Conservation (phyloP, 23 tunicate genomes). For the Trididemnum miniatum region DNA sequence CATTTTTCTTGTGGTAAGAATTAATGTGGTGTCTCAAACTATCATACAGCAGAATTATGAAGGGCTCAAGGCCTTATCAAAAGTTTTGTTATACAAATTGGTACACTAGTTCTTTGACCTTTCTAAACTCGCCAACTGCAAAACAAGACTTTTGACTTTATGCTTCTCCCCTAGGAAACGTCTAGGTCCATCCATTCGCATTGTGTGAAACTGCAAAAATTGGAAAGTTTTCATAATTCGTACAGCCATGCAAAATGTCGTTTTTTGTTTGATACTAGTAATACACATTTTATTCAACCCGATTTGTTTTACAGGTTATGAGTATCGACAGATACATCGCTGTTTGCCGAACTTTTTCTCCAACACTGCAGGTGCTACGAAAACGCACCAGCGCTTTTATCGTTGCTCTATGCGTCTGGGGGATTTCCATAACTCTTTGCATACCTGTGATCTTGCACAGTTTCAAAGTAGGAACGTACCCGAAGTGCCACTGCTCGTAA, state of each 20-base stretch:
- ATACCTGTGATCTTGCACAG: conserved; percentile 70
- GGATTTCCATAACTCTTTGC: conserved; percentile 39
- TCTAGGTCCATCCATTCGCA: no score
- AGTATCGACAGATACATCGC: conserved; percentile 84
- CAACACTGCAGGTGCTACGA: conserved; percentile 43
- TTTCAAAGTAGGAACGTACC: conserved; percentile 41
- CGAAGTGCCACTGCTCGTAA: conserved; percentile 70
- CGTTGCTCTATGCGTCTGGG: conserved; percentile 54
- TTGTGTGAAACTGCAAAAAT: no score
- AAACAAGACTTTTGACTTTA: no score
- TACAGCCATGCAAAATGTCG: no score
- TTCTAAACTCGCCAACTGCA: no score
- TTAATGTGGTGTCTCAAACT: neutral
- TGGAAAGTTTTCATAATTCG: no score
- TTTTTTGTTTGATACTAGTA: no score
- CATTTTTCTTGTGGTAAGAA: neutral
- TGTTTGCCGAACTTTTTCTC: conserved; percentile 71
- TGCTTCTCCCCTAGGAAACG: no score
- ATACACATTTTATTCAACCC: no score
- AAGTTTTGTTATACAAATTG: neutral
- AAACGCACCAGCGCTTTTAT: conserved; percentile 37
- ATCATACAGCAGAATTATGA: neutral
- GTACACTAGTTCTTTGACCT: no score
- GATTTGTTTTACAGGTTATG: conserved; percentile 86
- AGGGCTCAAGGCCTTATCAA: no score